A percentile compares a stretch with the other conserved stretches of the same genome.
Evolutionary conservation across 1,140 invertebrate genomes (phyloP).

Genomic region (Panagrolaimus sp.): DNA sequence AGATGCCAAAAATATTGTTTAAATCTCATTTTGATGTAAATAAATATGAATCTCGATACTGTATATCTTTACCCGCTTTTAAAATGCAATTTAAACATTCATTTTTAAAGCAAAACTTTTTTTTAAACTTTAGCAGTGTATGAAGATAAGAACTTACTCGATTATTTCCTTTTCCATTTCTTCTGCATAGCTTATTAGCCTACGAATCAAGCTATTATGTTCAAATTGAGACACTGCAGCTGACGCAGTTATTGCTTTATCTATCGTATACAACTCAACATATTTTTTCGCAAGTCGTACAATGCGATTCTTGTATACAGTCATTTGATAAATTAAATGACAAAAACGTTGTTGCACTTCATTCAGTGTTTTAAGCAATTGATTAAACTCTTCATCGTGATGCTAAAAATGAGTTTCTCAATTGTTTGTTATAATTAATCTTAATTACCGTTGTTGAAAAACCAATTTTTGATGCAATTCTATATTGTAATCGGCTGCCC

Average conservation of each 20-base stretch:
- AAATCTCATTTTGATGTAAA: no score
- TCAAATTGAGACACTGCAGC: background rate
- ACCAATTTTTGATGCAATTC: conserved; percentile 37
- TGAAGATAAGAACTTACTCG: conserved; percentile 8
- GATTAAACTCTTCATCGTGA: conserved; percentile 39
- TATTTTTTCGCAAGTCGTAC: conserved; percentile 33
- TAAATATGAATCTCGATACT: no score
- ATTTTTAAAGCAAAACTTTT: background rate
- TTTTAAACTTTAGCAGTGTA: background rate
- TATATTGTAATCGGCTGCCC: conserved; percentile 45
- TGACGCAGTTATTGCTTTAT: background rate
- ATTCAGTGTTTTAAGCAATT: conserved; percentile 35
- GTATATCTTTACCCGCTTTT: no score
- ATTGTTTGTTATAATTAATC: conserved; percentile 20
- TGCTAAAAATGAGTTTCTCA: conserved; percentile 24
- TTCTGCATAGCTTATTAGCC: background rate
- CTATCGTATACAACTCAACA: conserved; percentile 21
- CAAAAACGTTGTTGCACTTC: conserved; percentile 42
- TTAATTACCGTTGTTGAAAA: conserved; percentile 30
- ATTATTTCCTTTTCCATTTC: background rate
- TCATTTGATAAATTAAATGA: conserved; percentile 45
- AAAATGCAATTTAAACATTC: no score
- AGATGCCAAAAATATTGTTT: no score
- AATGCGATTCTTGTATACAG: conserved; percentile 40
- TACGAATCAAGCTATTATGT: background rate